phyloP scores from a whole-genome alignment of 2,113 vertebrate species.

The Anarrhichthys ocellatus region DNA sequence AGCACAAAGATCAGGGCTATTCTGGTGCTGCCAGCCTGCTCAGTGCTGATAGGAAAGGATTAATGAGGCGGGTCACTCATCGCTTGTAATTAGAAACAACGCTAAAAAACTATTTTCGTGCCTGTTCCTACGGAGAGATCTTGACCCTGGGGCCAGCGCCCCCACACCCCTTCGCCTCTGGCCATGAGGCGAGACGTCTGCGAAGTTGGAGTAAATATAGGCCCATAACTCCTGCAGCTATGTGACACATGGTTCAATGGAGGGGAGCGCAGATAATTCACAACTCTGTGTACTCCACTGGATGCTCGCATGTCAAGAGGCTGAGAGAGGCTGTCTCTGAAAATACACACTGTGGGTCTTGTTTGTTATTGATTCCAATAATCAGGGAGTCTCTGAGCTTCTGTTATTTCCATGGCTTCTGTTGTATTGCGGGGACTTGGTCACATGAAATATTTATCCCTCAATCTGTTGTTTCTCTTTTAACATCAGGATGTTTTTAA shows the following conservation, averaged over 20 bases:
- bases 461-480: conserved; percentile 15
- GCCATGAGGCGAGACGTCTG: conserved; percentile 55
- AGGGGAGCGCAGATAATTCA: conserved; percentile 71
- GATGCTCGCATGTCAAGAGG: conserved; percentile 64
- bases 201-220: conserved; percentile 83
- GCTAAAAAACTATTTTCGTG: conserved; percentile 87
- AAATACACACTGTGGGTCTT: conserved; percentile 33
- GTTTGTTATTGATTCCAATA: conserved; percentile 48
- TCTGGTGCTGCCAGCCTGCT: conserved; percentile 87
- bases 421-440: neutral
- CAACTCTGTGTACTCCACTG: conserved; percentile 49
- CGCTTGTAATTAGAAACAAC: conserved; percentile 92
- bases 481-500: neutral
- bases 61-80: conserved; percentile 90
- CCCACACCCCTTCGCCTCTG: conserved; percentile 31
- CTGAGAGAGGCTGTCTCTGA: conserved; percentile 28
- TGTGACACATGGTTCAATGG: conserved; percentile 72
- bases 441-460: neutral
- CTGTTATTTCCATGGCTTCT: neutral
- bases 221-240: conserved; percentile 71
- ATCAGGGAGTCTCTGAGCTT: conserved; percentile 4
- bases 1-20: conserved; percentile 91
- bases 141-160: conserved; percentile 75
- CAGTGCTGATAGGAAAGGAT: conserved; percentile 90
- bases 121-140: conserved; percentile 87